These are phyloP conservation scores for Bothrops alternatus DNA, from an alignment of 2,797 vertebrate genomes.

Conservation along the genomic window DNA sequence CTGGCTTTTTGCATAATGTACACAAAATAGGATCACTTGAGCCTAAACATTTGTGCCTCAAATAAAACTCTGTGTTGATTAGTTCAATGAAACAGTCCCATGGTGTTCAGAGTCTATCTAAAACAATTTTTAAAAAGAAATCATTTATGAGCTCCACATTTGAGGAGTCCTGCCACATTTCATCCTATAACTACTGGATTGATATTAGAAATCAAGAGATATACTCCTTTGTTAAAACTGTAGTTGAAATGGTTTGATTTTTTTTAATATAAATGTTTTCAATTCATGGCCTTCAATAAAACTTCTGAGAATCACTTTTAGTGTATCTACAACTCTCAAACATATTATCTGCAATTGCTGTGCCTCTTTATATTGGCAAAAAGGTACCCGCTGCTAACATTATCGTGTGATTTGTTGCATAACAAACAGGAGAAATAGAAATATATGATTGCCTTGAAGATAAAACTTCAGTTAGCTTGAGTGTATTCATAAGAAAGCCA, in stretches of 20 bases:
- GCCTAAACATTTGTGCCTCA: background rate
- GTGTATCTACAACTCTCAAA: background rate
- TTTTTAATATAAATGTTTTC: background rate
- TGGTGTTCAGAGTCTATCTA: background rate
- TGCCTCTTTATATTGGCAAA: background rate
- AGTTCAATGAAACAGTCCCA: background rate
- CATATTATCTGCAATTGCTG: background rate
- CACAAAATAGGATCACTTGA: background rate
- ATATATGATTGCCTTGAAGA: conserved; percentile 5
- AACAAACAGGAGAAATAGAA: background rate
- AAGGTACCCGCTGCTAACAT: background rate
- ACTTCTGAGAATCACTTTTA: conserved; percentile 3
- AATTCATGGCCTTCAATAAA: background rate
- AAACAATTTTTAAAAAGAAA: background rate
- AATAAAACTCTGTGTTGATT: background rate
- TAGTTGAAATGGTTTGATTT: background rate
- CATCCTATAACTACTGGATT: background rate
- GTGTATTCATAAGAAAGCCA: background rate
- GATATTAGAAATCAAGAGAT: background rate
- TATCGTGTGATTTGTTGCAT: background rate
- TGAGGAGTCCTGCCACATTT: background rate
- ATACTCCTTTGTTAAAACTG: background rate
- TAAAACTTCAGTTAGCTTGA: background rate
- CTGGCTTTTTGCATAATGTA: background rate
- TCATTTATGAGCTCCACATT: background rate